phyloP scores from a whole-genome alignment of 2,113 vertebrate genomes.

The Tragelaphus strepsiceros region DNA sequence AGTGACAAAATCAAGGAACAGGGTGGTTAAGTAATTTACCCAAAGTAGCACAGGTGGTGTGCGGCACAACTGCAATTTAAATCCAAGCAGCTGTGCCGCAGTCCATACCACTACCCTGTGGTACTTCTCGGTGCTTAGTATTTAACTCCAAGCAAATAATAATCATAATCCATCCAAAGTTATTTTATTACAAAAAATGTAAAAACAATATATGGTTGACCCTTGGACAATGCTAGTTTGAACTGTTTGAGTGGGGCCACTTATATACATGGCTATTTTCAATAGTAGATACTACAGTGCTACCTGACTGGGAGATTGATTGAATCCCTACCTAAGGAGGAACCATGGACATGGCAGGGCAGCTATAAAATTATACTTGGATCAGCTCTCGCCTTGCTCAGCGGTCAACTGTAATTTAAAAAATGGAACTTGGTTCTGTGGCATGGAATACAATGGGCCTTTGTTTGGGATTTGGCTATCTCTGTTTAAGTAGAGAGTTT shows the following conservation, averaged over 20 bases:
- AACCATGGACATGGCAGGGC: neutral
- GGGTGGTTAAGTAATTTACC: neutral
- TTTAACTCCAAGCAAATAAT: neutral
- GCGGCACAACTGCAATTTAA: neutral
- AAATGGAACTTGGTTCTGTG: neutral
- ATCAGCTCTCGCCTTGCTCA: neutral
- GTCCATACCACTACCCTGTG: neutral
- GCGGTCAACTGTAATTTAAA: neutral
- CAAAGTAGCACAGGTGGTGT: fast-evolving
- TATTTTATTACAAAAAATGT: neutral
- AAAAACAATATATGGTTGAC: neutral
- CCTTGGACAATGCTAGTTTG: neutral
- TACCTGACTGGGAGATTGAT: fast-evolving
- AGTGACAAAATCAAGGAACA: neutral
- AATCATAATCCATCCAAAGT: neutral
- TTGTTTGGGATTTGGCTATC: neutral
- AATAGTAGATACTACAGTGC: too few relatives aligned
- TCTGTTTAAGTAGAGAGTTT: neutral
- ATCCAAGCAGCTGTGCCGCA: neutral
- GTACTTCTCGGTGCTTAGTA: neutral
- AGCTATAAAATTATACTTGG: neutral
- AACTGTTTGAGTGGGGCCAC: neutral
- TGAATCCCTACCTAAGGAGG: neutral
- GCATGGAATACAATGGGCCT: neutral
- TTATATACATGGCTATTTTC: neutral